Percentiles rank a stretch among this genome's conserved stretches.
phyloP scores from a whole-genome alignment of 2,797 vertebrate genomes.

The Cyprinodon diabolis region DNA sequence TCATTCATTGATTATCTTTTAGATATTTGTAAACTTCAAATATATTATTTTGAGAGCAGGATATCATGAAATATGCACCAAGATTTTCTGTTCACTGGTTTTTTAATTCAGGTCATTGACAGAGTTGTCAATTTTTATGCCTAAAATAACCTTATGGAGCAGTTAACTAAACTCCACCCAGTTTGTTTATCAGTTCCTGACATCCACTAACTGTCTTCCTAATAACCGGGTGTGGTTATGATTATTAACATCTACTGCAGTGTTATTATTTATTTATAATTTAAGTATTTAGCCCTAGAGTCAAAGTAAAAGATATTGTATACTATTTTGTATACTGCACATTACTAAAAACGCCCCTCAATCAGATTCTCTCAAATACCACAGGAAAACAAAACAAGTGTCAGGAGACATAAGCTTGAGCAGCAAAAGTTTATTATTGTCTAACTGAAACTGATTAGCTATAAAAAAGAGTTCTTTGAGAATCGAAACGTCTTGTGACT shows the following conservation, averaged over 20 bases:
- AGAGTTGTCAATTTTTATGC: background rate
- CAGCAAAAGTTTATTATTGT: constrained; percentile 30
- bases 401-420: constrained; percentile 5
- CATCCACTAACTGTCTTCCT: constrained; percentile 19
- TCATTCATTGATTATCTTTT: background rate
- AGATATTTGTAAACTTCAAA: background rate
- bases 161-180: constrained; percentile 38
- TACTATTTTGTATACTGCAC: too few relatives aligned
- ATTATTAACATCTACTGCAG: background rate
- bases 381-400: constrained; percentile 7
- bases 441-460: background rate
- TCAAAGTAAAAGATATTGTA: background rate
- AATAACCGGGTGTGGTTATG: background rate
- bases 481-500: constrained; percentile 53
- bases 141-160: background rate
- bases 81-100: too few relatives aligned
- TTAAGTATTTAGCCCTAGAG: background rate
- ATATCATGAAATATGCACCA: background rate
- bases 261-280: background rate
- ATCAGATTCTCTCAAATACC: background rate
- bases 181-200: constrained; percentile 49
- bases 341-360: constrained; percentile 2
- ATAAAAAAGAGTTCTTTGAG: constrained; percentile 40
- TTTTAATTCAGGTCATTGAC: background rate
- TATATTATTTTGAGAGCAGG: background rate